A percentile compares a stretch with the other conserved stretches of the same genome.
Evolutionary conservation across 2,888 invertebrate genomes (phyloP).

Genomic region (Xestoiulus laeticollis): DNA sequence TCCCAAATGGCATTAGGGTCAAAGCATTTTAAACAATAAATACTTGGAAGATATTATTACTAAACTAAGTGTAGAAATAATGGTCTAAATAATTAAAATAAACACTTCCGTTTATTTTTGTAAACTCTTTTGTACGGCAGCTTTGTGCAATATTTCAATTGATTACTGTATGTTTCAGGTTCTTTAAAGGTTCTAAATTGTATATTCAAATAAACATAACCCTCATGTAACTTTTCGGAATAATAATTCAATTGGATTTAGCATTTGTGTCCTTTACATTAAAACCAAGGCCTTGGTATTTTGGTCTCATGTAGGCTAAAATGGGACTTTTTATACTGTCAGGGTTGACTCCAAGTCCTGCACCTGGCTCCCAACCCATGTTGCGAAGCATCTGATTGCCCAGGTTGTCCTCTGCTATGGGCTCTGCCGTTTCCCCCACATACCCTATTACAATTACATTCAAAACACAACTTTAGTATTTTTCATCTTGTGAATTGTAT

Average conservation of each 20-base stretch:
- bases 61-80: background rate
- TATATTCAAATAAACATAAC: background rate
- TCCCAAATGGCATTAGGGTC: background rate
- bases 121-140: background rate
- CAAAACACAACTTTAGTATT: background rate
- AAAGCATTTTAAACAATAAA: background rate
- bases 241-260: slow-evolving; percentile 19
- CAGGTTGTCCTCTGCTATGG: slow-evolving; percentile 61
- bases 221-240: background rate
- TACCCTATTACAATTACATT: slow-evolving; percentile 56
- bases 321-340: slow-evolving; percentile 60
- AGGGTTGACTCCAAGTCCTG: slow-evolving; percentile 60
- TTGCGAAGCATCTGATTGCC: slow-evolving; percentile 62
- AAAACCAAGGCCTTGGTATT: slow-evolving; percentile 61
- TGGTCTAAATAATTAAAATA: background rate
- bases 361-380: slow-evolving; percentile 63
- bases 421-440: slow-evolving; percentile 59
- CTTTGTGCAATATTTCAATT: background rate
- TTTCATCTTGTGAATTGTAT: background rate
- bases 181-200: background rate
- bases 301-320: slow-evolving; percentile 59
- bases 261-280: background rate
- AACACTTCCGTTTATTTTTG: background rate
- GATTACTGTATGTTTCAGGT: background rate
- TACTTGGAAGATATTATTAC: background rate